Conservation (phyloP, 2,888 invertebrate genomes). For the Bellardia pandia region DNA sequence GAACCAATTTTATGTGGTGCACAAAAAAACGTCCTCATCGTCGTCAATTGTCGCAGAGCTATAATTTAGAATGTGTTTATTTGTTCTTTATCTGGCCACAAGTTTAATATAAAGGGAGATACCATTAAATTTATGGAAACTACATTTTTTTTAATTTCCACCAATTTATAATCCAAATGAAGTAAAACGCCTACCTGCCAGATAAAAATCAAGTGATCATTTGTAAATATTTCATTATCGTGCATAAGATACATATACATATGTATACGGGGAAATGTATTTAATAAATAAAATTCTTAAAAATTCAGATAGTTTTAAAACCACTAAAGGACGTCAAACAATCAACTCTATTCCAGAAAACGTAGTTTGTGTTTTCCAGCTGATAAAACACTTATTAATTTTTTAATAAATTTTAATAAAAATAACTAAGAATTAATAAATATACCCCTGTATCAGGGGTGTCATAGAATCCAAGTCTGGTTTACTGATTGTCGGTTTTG, state of each 20-base stretch:
- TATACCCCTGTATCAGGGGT: too few relatives aligned
- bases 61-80: slow-evolving; percentile 43
- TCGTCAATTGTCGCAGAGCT: slow-evolving; percentile 57
- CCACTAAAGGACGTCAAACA: too few relatives aligned
- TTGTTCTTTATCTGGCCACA: slow-evolving; percentile 1
- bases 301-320: too few relatives aligned
- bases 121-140: background rate
- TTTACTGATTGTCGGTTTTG: too few relatives aligned
- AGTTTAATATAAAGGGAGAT: background rate
- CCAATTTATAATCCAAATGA: slow-evolving; percentile 26
- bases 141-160: background rate
- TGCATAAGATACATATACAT: background rate
- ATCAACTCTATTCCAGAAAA: too few relatives aligned
- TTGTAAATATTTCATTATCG: background rate
- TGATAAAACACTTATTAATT: too few relatives aligned
- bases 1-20: background rate
- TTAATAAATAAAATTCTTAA: background rate
- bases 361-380: too few relatives aligned
- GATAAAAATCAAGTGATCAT: slow-evolving; percentile 11
- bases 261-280: background rate
- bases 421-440: too few relatives aligned
- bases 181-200: slow-evolving; percentile 32
- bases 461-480: too few relatives aligned
- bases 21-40: slow-evolving; percentile 34
- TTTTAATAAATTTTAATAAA: too few relatives aligned